Conservation (phyloP, 2,797 vertebrate genomes). For the Carduelis carduelis region DNA sequence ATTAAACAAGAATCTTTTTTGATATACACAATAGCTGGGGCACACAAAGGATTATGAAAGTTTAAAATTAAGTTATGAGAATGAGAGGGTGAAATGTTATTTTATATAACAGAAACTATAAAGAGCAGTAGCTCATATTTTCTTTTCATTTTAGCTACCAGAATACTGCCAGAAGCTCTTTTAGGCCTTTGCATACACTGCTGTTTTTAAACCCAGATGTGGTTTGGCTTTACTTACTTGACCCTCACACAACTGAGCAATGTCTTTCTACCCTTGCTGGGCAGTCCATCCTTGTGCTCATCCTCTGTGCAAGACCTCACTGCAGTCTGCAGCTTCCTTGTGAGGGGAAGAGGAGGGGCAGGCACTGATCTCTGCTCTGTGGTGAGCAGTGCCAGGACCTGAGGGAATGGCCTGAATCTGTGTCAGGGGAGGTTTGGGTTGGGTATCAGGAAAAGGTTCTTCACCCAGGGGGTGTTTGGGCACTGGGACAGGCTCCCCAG, state of each 20-base stretch:
- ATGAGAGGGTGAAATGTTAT: neutral
- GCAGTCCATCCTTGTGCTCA: neutral
- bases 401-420: neutral
- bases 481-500: neutral
- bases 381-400: fast-evolving
- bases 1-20: constrained; percentile 19
- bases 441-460: fast-evolving
- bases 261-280: neutral
- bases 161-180: neutral
- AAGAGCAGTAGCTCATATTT: neutral
- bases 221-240: neutral
- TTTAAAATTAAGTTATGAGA: neutral
- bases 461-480: fast-evolving
- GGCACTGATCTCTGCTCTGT: fast-evolving
- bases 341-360: neutral
- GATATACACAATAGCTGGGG: neutral
- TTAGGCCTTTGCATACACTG: neutral
- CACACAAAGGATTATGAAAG: neutral
- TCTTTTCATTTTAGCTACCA: neutral
- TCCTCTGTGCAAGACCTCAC: neutral
- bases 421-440: neutral
- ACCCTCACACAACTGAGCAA: neutral
- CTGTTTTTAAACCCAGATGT: neutral
- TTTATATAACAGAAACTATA: neutral
- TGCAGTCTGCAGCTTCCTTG: neutral